Conservation (phyloP, 2,888 invertebrate genomes). For the Coecobrya sp. region DNA sequence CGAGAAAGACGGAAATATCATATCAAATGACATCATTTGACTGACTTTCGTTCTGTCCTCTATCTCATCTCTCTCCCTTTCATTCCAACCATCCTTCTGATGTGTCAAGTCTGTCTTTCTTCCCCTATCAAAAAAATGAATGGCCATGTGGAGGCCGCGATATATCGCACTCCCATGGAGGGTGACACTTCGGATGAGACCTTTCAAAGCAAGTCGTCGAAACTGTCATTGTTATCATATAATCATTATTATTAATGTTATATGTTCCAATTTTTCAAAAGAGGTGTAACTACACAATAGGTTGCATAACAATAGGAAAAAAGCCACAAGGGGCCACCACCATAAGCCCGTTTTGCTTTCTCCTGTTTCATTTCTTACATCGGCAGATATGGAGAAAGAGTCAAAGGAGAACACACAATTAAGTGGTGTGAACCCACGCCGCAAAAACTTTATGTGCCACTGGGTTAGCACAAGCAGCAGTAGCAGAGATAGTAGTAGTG, state of each 20-base stretch:
- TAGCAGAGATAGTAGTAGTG: neutral
- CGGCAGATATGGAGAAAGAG: no score
- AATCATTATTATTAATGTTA: constrained; percentile 1
- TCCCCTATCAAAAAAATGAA: neutral
- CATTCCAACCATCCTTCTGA: neutral
- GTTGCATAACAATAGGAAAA: neutral
- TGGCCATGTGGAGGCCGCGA: neutral
- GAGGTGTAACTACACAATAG: neutral
- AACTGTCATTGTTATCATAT: neutral
- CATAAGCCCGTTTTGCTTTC: neutral
- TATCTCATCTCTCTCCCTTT: neutral
- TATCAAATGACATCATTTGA: constrained; percentile 47
- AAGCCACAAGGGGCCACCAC: neutral
- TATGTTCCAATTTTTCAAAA: no score
- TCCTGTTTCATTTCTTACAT: neutral
- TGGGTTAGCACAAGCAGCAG: constrained; percentile 5
- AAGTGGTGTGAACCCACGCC: neutral
- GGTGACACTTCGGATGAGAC: neutral
- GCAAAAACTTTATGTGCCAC: constrained; percentile 10
- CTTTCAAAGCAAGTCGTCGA: neutral
- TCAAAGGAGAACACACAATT: neutral
- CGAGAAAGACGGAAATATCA: constrained; percentile 12
- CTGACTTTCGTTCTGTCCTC: constrained; percentile 4
- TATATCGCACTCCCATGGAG: neutral
- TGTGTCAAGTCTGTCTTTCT: neutral